A percentile compares a stretch with the other conserved stretches of the same genome.
Evolutionary conservation across 2,888 invertebrate genomes (phyloP).

Genomic region (Vannuccia rotundouncinata): DNA sequence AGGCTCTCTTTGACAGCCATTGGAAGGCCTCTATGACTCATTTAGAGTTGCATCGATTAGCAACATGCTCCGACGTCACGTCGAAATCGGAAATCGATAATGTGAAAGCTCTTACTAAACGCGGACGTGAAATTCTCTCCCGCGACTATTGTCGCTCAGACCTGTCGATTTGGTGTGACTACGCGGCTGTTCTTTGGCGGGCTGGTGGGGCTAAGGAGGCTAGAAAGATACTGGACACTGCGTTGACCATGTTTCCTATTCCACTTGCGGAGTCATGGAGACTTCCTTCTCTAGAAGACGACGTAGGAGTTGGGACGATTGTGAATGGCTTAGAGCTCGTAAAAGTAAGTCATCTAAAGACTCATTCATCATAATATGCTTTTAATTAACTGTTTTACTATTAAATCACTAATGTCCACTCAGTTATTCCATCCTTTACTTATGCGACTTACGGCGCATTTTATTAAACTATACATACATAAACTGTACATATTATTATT

Average conservation of each 20-base stretch:
- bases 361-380: too few species aligned
- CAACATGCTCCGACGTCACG: neutral
- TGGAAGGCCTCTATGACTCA: neutral
- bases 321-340: neutral
- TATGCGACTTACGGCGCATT: too few species aligned
- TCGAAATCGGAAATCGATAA: neutral
- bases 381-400: too few species aligned
- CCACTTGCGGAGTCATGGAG: neutral
- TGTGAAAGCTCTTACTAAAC: neutral
- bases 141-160: conserved; percentile 49
- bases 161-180: conserved; percentile 50
- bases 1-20: neutral
- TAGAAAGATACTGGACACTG: conserved; percentile 47
- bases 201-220: conserved; percentile 48
- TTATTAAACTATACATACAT: too few species aligned
- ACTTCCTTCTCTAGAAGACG: neutral
- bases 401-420: too few species aligned
- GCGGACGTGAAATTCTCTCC: neutral
- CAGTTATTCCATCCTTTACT: too few species aligned
- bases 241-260: conserved; percentile 44
- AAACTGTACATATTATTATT: too few species aligned
- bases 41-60: neutral
- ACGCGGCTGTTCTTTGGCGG: conserved; percentile 47
- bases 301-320: neutral
- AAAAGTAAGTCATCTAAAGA: too few species aligned